These are phyloP conservation scores for Epirrhoe alternata DNA, from an alignment of 2,888 invertebrate genomes.

Conservation along the genomic window DNA sequence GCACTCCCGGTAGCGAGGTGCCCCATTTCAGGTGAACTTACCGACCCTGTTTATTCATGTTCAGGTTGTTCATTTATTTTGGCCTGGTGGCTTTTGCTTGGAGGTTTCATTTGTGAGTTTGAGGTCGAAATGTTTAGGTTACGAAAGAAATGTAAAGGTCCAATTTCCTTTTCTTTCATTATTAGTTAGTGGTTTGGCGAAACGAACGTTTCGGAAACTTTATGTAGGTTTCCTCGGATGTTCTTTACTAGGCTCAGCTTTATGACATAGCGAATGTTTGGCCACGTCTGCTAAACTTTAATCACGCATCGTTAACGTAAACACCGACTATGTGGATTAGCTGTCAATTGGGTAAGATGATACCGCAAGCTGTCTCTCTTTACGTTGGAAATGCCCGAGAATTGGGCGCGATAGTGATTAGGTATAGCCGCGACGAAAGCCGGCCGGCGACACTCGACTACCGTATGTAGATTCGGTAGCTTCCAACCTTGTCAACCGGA, in stretches of 20 bases:
- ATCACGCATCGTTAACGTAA: slow-evolving; percentile 20
- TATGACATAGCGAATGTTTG: slow-evolving; percentile 9
- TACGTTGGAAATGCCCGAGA: slow-evolving; percentile 58
- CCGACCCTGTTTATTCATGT: slow-evolving; percentile 41
- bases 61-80: slow-evolving; percentile 38
- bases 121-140: neutral
- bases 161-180: slow-evolving; percentile 4
- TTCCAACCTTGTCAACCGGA: slow-evolving; percentile 61
- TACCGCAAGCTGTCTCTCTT: slow-evolving; percentile 57
- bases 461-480: slow-evolving; percentile 69
- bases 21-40: slow-evolving; percentile 47
- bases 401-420: slow-evolving; percentile 56
- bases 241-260: slow-evolving; percentile 13
- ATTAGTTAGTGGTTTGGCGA: neutral
- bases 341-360: slow-evolving; percentile 71
- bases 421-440: slow-evolving; percentile 55
- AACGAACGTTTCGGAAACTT: slow-evolving; percentile 6
- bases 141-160: neutral
- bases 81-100: neutral
- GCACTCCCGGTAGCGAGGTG: slow-evolving; percentile 36
- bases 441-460: slow-evolving; percentile 55
- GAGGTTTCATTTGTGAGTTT: neutral
- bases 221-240: neutral
- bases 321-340: slow-evolving; percentile 31
- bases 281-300: slow-evolving; percentile 17